These are phyloP conservation scores for Andrena bicolor DNA, from an alignment of 2,888 invertebrate genomes.

Conservation along the genomic window DNA sequence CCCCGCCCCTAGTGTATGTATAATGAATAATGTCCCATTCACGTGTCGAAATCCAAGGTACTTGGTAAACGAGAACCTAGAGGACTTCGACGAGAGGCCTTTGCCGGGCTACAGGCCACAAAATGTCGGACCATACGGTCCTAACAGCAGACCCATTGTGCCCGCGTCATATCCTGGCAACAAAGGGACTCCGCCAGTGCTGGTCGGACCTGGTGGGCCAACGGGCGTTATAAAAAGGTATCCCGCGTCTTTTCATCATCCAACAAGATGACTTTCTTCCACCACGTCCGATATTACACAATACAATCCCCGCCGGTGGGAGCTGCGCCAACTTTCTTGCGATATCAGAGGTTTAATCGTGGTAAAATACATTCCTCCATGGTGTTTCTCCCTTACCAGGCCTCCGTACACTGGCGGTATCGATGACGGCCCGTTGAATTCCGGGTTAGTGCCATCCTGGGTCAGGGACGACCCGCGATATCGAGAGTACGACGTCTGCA, in stretches of 20 bases:
- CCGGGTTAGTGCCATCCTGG: slow-evolving; percentile 83
- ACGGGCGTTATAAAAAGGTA: slow-evolving; percentile 86
- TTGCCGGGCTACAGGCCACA: slow-evolving; percentile 66
- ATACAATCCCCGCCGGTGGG: too few species aligned
- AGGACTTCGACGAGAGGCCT: slow-evolving; percentile 51
- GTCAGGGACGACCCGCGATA: slow-evolving; percentile 77
- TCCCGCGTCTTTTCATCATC: slow-evolving; percentile 33
- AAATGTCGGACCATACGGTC: slow-evolving; percentile 76
- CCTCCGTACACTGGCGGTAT: slow-evolving; percentile 59
- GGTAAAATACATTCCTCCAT: too few species aligned
- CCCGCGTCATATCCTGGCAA: slow-evolving; percentile 66
- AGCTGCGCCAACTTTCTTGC: too few species aligned
- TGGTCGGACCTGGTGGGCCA: slow-evolving; percentile 86
- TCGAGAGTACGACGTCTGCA: slow-evolving; percentile 83
- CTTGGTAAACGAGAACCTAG: slow-evolving; percentile 67
- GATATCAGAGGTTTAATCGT: too few species aligned
- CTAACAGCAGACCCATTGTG: slow-evolving; percentile 76
- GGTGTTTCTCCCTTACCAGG: slow-evolving; percentile 34
- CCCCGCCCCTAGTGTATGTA: too few species aligned
- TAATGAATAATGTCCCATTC: background rate
- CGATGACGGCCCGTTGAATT: slow-evolving; percentile 30
- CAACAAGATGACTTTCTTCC: too few species aligned
- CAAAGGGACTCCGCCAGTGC: slow-evolving; percentile 68
- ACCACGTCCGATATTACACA: background rate
- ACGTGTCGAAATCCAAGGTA: slow-evolving; percentile 58